Conservation (phyloP, 2,113 vertebrate species). For the Sinosuthora webbiana region DNA sequence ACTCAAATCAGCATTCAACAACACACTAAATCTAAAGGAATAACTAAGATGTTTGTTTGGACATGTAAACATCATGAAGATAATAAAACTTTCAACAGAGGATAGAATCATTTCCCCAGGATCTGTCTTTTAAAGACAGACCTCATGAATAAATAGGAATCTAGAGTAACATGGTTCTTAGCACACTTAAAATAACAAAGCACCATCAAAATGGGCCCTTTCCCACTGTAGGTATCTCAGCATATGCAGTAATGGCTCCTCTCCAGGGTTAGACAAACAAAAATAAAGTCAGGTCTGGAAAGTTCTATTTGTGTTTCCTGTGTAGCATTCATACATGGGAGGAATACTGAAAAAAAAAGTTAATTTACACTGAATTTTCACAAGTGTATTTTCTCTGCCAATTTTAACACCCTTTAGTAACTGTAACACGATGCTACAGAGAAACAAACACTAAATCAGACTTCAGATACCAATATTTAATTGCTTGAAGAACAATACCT, state of each 20-base stretch:
- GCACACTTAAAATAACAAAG: background rate
- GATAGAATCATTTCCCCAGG: background rate
- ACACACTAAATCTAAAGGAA: background rate
- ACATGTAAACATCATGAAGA: rapidly evolving
- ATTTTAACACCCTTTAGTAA: background rate
- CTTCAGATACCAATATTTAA: background rate
- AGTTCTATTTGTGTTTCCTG: background rate
- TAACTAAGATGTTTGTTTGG: background rate
- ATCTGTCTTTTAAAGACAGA: background rate
- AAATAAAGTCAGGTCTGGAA: background rate
- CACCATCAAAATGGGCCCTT: background rate
- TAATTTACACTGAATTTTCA: background rate
- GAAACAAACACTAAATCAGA: background rate
- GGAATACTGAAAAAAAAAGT: background rate
- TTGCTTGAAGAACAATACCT: background rate
- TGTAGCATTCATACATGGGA: background rate
- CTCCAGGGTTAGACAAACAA: background rate
- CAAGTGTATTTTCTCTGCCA: background rate
- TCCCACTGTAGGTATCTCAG: background rate
- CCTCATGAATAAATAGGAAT: background rate
- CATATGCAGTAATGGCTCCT: background rate
- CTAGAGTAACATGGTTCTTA: background rate
- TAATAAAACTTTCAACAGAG: background rate
- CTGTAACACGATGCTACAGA: background rate
- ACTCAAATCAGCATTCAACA: background rate